Evolutionary conservation across 2,797 vertebrate species (phyloP), one percentile per base, ranked within the genome.

Genomic region (Loris lydekkerianus): DNA sequence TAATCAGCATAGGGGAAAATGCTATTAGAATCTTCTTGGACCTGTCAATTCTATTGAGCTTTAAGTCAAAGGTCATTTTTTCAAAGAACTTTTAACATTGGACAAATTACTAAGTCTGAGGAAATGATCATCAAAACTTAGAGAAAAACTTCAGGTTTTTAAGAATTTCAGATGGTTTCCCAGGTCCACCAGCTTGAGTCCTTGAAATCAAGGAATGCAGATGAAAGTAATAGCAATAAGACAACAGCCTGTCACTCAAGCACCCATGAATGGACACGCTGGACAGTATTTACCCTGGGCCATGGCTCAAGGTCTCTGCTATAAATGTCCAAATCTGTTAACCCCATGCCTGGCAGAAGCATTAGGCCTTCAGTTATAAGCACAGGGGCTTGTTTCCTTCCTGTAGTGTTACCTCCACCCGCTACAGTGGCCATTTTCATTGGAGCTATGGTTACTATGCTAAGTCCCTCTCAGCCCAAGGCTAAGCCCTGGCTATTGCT

Each of bases 111-210:
- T n/a, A 60, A 8, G 29, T 81, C 58, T 86, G 37, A 85, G 82
- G 49, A 86, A 34, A 37, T 63, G 2, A 0, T 3, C 14, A 70
- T 37, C 7, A 53, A 85, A 29, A 37, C 4, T 29, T 78, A 75
- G 27, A 93, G 25, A 11, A 80, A n/a, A 7, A 13, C 1, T 7
- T 3, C 3, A 43, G 72, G 3, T 23, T 84, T 94, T 92, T 76
- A 61, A 94, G 81, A 89, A 69, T 93, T 76, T 88, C n/a, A 58
- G 34, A 53, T 53, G 49, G 27, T 72, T 61, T 40, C n/a, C 4
- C 7, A 61, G 1, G 11, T 56, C 7, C 15, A 13, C 20, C 69
- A 78, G 3, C 10, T 21, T 49, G 13, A 60, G 21, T 21, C 15
- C 3, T 76, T 84, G 77, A 61, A 56, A 83, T 37, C 53, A 76